Base-by-base conservation (phyloP, 2,113 vertebrate genomes). In the Aspiorhynchus laticeps region DNA sequence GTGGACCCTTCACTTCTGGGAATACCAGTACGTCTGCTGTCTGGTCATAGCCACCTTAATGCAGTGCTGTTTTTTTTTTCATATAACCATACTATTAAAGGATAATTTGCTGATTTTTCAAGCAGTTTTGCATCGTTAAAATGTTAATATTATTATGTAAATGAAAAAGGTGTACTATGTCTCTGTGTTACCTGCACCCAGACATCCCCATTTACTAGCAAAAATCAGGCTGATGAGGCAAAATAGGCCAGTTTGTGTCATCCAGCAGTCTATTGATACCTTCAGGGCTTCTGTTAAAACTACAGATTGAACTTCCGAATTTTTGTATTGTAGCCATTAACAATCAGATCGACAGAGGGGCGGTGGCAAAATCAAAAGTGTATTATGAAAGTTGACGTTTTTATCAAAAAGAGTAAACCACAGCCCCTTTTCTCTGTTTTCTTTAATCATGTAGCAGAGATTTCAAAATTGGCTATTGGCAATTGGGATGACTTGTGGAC, bases 1-100 rank as follows among this genome's bases (percentile, higher is more conserved):
- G 98, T 99, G 87, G 98, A 99, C 94, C 98, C 98, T 75, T 96
- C 97, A 0, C 92, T 98, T 81, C 93, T 99, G 80, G 97, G 97
- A 95, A 99, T 99, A 94, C 98, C 98, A 92, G 98, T 99, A 95
- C 84, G 98, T 97, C 87, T 88, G 67, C 86, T 77, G 65, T 33
- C n/a, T 86, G 71, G 56, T 71, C 4, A 24, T 1, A 73, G 69
- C 33, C 69, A 11, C 0, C 19, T 24, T 38, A 38, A 73, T 38
- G 24, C 21, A 38, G 36, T 24, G 33, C 33, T 73, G 33, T 33
- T 41, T 73, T 73, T 24, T 19, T 0, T 73, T 12, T 38, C 21
- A 24, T 2, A 38, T 24, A 24, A 17, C 2, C 43, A 19, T 51
- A 7, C 5, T n/a, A 43, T 14, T 81, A 59, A 59, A 59, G 21